Evolutionary conservation across 2,113 vertebrate genomes (phyloP).

Genomic region (Hirundichthys speculiger): DNA sequence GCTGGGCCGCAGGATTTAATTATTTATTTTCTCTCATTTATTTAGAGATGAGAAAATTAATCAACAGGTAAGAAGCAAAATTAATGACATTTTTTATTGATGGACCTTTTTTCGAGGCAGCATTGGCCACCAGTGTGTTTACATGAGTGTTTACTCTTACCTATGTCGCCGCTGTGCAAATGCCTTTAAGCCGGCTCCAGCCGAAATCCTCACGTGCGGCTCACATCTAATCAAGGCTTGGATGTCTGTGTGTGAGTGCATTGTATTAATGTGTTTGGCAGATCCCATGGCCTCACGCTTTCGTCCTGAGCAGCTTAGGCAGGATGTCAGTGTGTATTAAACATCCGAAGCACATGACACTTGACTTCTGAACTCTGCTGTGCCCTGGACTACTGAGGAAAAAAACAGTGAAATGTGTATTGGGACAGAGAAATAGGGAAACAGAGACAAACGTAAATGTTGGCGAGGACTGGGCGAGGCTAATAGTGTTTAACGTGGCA

Average conservation of each 20-base stretch:
- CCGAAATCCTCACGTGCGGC: slow-evolving; percentile 64
- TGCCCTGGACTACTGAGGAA: slow-evolving; percentile 2
- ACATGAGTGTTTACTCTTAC: slow-evolving; percentile 21
- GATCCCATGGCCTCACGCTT: slow-evolving; percentile 41
- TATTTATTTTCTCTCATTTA: slow-evolving; percentile 32
- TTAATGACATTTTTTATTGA: slow-evolving; percentile 16
- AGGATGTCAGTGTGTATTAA: slow-evolving; percentile 47
- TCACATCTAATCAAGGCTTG: slow-evolving; percentile 45
- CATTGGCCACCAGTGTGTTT: background rate
- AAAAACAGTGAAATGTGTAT: background rate
- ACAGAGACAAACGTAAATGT: background rate
- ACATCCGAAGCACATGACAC: slow-evolving; percentile 57
- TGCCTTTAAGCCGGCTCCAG: slow-evolving; percentile 54
- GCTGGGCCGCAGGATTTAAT: slow-evolving; percentile 19
- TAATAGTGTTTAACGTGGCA: no score
- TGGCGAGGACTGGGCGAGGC: background rate
- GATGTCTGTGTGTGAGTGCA: slow-evolving; percentile 23
- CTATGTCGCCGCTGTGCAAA: slow-evolving; percentile 24
- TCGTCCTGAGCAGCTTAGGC: slow-evolving; percentile 62
- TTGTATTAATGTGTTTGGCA: slow-evolving; percentile 18
- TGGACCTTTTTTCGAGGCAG: slow-evolving; percentile 2
- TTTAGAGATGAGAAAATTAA: slow-evolving; percentile 36
- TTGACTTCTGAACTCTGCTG: slow-evolving; percentile 45
- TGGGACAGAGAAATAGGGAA: background rate
- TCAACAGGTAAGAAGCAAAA: slow-evolving; percentile 44